phyloP scores from a whole-genome alignment of 2,888 invertebrate genomes.

The Oxycera nigricornis region DNA sequence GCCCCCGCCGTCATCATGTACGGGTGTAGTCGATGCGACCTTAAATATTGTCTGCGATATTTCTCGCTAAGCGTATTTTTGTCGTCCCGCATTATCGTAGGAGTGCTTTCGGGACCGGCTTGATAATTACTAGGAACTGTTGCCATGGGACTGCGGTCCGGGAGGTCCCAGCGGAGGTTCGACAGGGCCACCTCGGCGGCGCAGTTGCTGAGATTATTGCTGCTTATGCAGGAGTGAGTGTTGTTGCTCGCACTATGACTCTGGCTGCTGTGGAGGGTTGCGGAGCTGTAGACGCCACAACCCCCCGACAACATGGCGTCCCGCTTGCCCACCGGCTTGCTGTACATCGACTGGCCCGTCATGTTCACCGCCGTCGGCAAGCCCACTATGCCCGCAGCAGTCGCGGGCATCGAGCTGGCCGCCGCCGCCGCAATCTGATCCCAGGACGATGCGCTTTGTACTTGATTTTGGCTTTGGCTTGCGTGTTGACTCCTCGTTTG shows the following conservation, averaged over 20 bases:
- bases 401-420: conserved; percentile 49
- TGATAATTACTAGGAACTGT: conserved; percentile 63
- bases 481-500: conserved; percentile 47
- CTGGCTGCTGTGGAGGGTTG: conserved; percentile 49
- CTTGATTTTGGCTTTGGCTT: conserved; percentile 52
- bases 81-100: conserved; percentile 44
- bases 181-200: conserved; percentile 41
- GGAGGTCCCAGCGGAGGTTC: conserved; percentile 51
- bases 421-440: conserved; percentile 59
- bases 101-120: conserved; percentile 60
- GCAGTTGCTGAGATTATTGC: conserved; percentile 35
- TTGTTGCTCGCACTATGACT: conserved; percentile 40
- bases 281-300: conserved; percentile 47
- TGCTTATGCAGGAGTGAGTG: conserved; percentile 48
- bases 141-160: conserved; percentile 62
- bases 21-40: conserved; percentile 67
- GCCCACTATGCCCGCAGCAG: conserved; percentile 44
- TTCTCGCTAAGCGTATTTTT: conserved; percentile 63
- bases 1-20: conserved; percentile 64
- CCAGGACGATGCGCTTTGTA: conserved; percentile 55
- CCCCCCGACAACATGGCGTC: conserved; percentile 63
- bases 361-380: conserved; percentile 43
- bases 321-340: conserved; percentile 56
- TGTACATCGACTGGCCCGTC: conserved; percentile 47
- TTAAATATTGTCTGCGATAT: conserved; percentile 66